A percentile compares a stretch with the other conserved stretches of the same genome.
These are phyloP conservation scores for Ectobius pallidus DNA, from an alignment of 2,888 invertebrate genomes.

Conservation along the genomic window DNA sequence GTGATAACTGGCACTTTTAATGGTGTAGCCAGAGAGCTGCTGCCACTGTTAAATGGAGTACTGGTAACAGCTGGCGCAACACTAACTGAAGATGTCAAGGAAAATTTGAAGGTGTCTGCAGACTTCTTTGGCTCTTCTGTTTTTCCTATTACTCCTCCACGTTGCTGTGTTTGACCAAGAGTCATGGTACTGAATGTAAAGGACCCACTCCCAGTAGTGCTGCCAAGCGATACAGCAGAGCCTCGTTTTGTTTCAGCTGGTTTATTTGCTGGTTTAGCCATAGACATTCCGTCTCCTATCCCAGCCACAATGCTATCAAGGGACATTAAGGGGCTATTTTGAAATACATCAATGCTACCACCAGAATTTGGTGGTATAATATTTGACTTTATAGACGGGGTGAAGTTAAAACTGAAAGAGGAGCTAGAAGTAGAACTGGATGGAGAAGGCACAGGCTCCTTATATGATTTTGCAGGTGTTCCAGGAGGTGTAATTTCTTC, in stretches of 20 bases:
- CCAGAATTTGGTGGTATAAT: neutral
- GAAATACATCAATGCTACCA: conserved; percentile 23
- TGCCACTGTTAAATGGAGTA: neutral
- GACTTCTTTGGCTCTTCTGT: neutral
- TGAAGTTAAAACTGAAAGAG: conserved; percentile 1
- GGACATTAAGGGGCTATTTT: conserved; percentile 51
- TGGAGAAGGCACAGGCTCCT: neutral
- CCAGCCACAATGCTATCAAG: conserved; percentile 53
- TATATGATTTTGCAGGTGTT: conserved; percentile 7
- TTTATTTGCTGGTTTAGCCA: neutral
- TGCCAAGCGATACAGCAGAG: neutral
- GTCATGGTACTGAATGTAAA: conserved; percentile 6
- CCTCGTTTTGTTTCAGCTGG: neutral
- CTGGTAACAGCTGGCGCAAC: neutral
- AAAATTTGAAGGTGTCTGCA: conserved; percentile 7
- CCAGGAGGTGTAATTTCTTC: conserved; percentile 30
- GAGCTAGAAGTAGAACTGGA: neutral
- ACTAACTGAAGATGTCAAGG: neutral
- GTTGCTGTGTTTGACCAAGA: neutral
- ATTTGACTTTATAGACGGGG: neutral
- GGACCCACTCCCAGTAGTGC: neutral
- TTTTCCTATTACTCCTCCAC: neutral
- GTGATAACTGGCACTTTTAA: neutral
- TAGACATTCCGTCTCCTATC: conserved; percentile 43
- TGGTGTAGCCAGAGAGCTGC: neutral